A percentile compares a stretch with the other conserved stretches of the same genome.
Evolutionary conservation across 2,888 invertebrate genomes (phyloP).

Genomic region (Neoaliturus tenellus): DNA sequence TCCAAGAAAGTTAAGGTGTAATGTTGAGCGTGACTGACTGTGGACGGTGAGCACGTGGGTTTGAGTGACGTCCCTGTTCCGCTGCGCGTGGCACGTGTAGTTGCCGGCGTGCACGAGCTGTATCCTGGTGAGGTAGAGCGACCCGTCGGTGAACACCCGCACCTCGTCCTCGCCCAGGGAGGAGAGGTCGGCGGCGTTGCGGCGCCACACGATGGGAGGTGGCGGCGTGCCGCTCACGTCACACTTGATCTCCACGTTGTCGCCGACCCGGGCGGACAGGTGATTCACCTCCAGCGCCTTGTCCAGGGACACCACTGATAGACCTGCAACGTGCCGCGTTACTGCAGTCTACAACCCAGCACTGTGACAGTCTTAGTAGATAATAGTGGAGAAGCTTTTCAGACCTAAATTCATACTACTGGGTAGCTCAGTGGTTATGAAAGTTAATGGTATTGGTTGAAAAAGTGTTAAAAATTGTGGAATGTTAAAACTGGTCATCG

Average conservation of each 20-base stretch:
- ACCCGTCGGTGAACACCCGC: slow-evolving; percentile 84
- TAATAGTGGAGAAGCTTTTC: no score
- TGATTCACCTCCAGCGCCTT: slow-evolving; percentile 83
- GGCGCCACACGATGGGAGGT: slow-evolving; percentile 83
- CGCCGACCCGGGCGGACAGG: slow-evolving; percentile 82
- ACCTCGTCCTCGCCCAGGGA: slow-evolving; percentile 71
- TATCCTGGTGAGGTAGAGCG: slow-evolving; percentile 83
- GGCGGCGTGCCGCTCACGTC: slow-evolving; percentile 83
- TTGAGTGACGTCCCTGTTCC: slow-evolving; percentile 83
- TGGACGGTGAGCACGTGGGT: slow-evolving; percentile 84
- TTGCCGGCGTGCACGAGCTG: slow-evolving; percentile 86
- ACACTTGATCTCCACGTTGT: slow-evolving; percentile 87
- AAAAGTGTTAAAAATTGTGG: no score
- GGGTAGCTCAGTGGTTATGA: no score
- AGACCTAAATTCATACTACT: no score
- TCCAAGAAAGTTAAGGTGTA: no score
- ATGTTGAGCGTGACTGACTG: slow-evolving; percentile 80
- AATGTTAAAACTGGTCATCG: no score
- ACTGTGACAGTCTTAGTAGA: neutral
- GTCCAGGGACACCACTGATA: slow-evolving; percentile 83
- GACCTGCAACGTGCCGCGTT: slow-evolving; percentile 73
- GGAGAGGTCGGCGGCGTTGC: slow-evolving; percentile 80
- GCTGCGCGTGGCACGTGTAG: slow-evolving; percentile 84
- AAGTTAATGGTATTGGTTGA: no score
- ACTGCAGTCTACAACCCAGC: neutral